A percentile compares a stretch with the other conserved stretches of the same genome.
These are phyloP conservation scores for Sebastes wilsoni DNA, from an alignment of 2,797 vertebrate genomes.

Conservation along the genomic window DNA sequence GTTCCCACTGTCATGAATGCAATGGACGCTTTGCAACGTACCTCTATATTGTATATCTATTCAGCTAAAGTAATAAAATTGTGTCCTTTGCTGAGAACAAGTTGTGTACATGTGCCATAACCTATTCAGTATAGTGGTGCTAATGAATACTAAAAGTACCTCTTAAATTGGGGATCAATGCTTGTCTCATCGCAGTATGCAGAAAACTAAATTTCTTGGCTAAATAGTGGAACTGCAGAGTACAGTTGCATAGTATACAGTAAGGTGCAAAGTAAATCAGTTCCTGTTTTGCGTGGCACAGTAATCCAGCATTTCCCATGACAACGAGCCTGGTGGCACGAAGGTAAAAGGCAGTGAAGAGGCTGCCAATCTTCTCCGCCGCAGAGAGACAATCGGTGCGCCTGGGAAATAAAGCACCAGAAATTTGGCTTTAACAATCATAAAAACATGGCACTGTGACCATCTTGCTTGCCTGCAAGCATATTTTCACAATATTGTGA, in stretches of 20 bases:
- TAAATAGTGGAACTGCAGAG: background rate
- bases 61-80: background rate
- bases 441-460: conserved; percentile 48
- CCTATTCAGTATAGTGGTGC: background rate
- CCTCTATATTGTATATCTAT: background rate
- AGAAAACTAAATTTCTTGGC: background rate
- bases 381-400: conserved; percentile 29
- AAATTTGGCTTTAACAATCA: conserved; percentile 44
- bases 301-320: conserved; percentile 32
- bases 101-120: background rate
- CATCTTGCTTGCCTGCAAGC: conserved; percentile 26
- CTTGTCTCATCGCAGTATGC: background rate
- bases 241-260: background rate
- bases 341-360: conserved; percentile 44
- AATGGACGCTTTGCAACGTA: background rate
- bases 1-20: background rate
- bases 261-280: conserved; percentile 20
- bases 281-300: conserved; percentile 9
- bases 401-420: conserved; percentile 46
- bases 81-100: background rate
- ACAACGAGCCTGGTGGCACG: conserved; percentile 39
- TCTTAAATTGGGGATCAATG: background rate
- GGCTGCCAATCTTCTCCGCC: conserved; percentile 44
- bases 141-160: background rate
- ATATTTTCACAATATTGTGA: conserved; percentile 54